Evolutionary conservation across 2,888 invertebrate species (phyloP), one percentile per base, ranked within the genome.

Genomic region (Boloria selene): DNA sequence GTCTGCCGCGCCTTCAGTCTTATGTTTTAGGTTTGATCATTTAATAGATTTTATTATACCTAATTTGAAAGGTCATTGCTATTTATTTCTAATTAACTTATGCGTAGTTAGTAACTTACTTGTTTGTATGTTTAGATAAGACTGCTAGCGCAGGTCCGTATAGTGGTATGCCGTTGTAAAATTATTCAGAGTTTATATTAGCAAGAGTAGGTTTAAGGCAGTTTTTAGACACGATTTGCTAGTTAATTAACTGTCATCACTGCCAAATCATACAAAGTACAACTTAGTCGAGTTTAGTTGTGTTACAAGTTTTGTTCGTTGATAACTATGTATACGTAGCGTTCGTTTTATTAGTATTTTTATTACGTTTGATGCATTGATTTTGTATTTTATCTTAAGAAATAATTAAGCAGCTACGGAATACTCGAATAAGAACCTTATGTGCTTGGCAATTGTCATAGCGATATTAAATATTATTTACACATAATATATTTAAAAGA

Each of bases 191-290:
- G 79, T 85, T 81, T 83, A 79, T 74, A 66, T 69, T 76, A 76
- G 73, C 69, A 73, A 72, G 67, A 73, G 71, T 79, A 75, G 79
- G 68, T 44, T 75, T 73, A 73, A 74, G 79, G 78, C 77, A 79
- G 78, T 79, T 72, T 68, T 75, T 73, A 73, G 70, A 75, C 70
- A 74, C 73, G 60, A 54, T 77, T 74, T 71, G 74, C 71, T 77
- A 73, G 74, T 76, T 72, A 76, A 76, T 73, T 74, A 75, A 79
- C 73, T 77, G 73, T 80, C 80, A 75, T 79, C 87, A 90, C 89
- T 91, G 90, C 90, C 90, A 90, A 83, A 86, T 77, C 77, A 83
- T 82, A 80, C 76, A 81, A 83, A 87, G 86, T 88, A 89, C 85
- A 88, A 87, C 73, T 77, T 81, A 81, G 77, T 81, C 17, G 78